Evolutionary conservation across 1,140 invertebrate genomes (phyloP), one percentile per base, ranked within the genome.

Genomic region (Oedothorax gibbosus): DNA sequence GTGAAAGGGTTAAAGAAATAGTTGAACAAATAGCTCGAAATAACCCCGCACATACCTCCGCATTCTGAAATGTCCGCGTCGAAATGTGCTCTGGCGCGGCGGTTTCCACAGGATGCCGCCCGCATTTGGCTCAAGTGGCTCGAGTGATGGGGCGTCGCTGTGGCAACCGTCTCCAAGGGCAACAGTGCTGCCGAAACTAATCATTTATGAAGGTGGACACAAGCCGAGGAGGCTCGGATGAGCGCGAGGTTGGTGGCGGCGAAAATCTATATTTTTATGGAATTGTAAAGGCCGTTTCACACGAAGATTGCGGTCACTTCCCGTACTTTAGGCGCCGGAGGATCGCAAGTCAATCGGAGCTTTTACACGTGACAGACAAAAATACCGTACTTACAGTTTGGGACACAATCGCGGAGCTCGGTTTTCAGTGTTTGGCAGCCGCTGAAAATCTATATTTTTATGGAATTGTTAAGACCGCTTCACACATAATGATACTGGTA

Each of bases 131-230:
- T 49, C 18, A 83, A 75, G 35, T 35, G 35, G 64, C 71, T 62
- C 49, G 50, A 72, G 56, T 75, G 79, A 83, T 75, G 81, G 35
- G 79, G 35, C 35, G 81, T 83, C 56, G 60, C 81, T 57, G 62
- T 72, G 81, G 81, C 71, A 83, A 83, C 81, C 14, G 69, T 82
- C 56, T 57, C 79, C 79, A 12, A 14, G 79, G 79, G 54, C 53
- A 69, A 57, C 21, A 82, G 69, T 50, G 68, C 57, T 66, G 71
- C 71, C 68, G 66, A 83, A 83, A 83, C 81, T 83, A 83, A 83
- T 83, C 81, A 83, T 83, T 83, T 83, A 73, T 83, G 81, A 83
- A 83, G 81, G 69, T 83, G 81, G 71, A 83, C 81, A 78, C 18
- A 71, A 54, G 71, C 65, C 54, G 60, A 20, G 73, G 81, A 20